Evolutionary conservation across 2,888 invertebrate species (phyloP), one percentile per base, ranked within the genome.

Genomic region (Habroteleia sp.): DNA sequence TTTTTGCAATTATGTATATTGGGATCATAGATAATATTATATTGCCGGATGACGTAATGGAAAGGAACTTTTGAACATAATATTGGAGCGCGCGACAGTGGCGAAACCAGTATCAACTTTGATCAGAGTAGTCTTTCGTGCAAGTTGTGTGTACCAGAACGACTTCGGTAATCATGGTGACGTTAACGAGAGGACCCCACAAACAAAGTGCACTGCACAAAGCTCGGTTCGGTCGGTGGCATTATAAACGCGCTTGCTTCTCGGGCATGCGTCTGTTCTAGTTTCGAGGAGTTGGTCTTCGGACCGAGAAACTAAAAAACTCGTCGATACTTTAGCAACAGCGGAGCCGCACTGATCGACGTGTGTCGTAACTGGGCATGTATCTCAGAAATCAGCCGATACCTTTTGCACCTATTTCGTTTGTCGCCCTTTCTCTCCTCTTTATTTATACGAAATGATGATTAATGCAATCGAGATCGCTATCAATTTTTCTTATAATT

Each of bases 61-160:
- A 65, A 65, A 52, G 52, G 35, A 52, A 65, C 42, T 63, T 65
- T 65, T 52, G 44, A 65, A 65, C 65, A 42, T 65, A 52, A 65
- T 52, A 65, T 65, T 41, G 10, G 50, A 65, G 39, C 27, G 44
- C 41, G 41, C 52, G 65, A 65, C 65, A 65, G 56, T 66, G 66
- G 46, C 37, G 54, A 56, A 56, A 56, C 66, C 54, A 66, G 66
- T 66, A 66, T 48, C 44, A 20, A 10, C 48, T 48, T 23, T 44
- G 50, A 65, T 65, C 63, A 7, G 20, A 33, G 41, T 42, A 63
- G 41, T 63, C 31, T 50, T 50, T 50, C 37, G 44, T 52, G 52
- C 52, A 52, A 52, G 35, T 65, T 8, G 44, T 16, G 52, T 65
- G 44, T 44, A 44, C 11, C 35, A 65, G 54, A 58, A 39, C 54